Evolutionary conservation across 2,113 vertebrate species (phyloP), one percentile per base, ranked within the genome.

Genomic region (Balaenoptera acutorostrata): DNA sequence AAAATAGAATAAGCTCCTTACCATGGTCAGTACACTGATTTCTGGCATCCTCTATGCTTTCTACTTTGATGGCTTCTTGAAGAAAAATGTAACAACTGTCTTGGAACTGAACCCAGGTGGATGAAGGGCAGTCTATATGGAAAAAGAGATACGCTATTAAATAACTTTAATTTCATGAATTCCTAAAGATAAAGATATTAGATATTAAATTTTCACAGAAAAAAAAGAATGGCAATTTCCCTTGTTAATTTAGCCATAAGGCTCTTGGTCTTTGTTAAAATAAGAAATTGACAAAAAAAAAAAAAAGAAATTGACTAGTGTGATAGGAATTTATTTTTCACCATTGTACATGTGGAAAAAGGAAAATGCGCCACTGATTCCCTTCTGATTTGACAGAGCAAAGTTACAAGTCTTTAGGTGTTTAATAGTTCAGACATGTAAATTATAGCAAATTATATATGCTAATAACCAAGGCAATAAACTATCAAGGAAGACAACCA

Each of bases 51-150:
- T 98, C 98, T 92, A 98, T 96, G 93, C 36, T 95, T 72, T 97
- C 95, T 83, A 94, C 86, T 31, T 94, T 92, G 46, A 92, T 36
- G 39, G 94, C 72, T 86, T 97, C 95, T 93, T 97, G 83, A 95
- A 98, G 93, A 84, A 99, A 98, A 97, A 91, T 78, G 44, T 99
- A 99, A 95, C 98, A 99, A 78, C 92, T 98, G 80, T 89, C 98
- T 96, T 96, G 88, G 84, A 98, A 98, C 78, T 97, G 96, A 97
- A 98, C 88, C 98, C 98, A 99, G 44, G 81, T 80, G 23, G 98
- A 91, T 66, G 98, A 98, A 95, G 98, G 98, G 52, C 98, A 99
- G 23, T 87, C 98, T 98, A n/a, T 39, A 29, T 41, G 78, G 63
- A 33, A 83, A 96, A 97, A 59, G 64, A 92, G 74, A 96, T 92